Evolutionary conservation across 2,888 invertebrate genomes (phyloP).

Genomic region (Phengaris arion): DNA sequence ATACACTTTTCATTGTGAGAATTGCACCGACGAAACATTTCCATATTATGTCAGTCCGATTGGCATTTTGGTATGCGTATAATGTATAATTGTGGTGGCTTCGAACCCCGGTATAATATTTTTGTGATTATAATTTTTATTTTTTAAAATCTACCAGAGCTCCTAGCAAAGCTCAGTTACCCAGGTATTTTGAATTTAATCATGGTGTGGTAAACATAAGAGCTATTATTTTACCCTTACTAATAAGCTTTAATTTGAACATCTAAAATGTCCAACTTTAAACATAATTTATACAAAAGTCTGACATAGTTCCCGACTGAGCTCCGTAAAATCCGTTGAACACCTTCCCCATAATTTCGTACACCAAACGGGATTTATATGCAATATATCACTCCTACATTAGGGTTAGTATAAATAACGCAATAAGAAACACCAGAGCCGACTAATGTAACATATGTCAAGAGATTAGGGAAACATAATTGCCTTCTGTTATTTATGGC

Average conservation of each 20-base stretch:
- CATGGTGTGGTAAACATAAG: background rate
- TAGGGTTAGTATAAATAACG: constrained; percentile 1
- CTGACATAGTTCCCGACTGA: too few species aligned
- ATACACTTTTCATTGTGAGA: too few species aligned
- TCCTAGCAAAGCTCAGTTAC: too few species aligned
- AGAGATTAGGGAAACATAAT: constrained; percentile 10
- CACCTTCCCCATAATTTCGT: background rate
- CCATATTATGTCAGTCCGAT: too few species aligned
- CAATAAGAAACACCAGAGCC: constrained; percentile 11
- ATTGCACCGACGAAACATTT: too few species aligned
- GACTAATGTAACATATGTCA: constrained; percentile 10
- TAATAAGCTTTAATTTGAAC: background rate
- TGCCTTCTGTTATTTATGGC: constrained; percentile 16
- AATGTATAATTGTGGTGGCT: too few species aligned
- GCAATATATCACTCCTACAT: constrained; percentile 1
- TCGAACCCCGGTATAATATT: too few species aligned
- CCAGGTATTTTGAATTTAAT: background rate
- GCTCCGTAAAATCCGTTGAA: background rate
- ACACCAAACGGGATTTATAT: background rate
- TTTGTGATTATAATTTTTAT: too few species aligned
- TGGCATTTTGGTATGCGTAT: too few species aligned
- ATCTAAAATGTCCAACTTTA: background rate
- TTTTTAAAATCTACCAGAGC: too few species aligned
- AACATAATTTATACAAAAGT: background rate
- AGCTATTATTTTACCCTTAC: background rate